Conservation (phyloP, 2,797 vertebrate genomes). For the Etheostoma perlongum region DNA sequence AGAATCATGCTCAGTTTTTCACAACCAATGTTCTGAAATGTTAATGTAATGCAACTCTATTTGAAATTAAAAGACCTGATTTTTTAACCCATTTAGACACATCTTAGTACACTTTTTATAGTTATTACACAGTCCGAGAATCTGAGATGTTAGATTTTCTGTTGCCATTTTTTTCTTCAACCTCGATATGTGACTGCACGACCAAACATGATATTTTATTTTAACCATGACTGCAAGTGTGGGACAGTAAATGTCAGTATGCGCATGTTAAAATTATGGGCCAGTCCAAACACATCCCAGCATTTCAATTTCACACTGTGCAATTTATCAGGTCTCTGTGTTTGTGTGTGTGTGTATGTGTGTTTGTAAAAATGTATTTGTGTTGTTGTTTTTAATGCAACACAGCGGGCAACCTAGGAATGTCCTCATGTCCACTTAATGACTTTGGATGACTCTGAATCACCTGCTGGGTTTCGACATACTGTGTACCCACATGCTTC, state of each 20-base stretch:
- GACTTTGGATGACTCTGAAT: conserved; percentile 57
- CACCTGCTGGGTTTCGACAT: conserved; percentile 51
- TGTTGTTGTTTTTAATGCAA: conserved; percentile 15
- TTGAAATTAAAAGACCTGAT: neutral
- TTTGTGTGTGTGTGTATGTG: neutral
- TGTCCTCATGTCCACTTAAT: conserved; percentile 58
- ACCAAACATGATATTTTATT: conserved; percentile 14
- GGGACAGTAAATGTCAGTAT: neutral
- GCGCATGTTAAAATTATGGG: conserved; percentile 16
- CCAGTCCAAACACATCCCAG: conserved; percentile 32
- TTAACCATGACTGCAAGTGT: neutral
- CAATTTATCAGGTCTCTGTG: conserved; percentile 17
- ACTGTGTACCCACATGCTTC: conserved; percentile 14
- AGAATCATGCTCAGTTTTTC: neutral
- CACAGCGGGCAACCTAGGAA: conserved; percentile 48
- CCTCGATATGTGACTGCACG: neutral
- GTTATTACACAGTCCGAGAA: neutral
- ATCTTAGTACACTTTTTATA: neutral
- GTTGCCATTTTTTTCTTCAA: conserved; percentile 20
- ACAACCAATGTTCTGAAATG: neutral
- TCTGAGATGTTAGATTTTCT: conserved; percentile 8
- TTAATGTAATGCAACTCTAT: no score
- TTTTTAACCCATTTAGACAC: neutral
- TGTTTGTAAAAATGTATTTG: neutral
- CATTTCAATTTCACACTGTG: conserved; percentile 35